A percentile compares a stretch with the other conserved stretches of the same genome.
These are phyloP conservation scores for Pararge aegeria DNA, from an alignment of 1,140 invertebrate genomes.

Conservation along the genomic window DNA sequence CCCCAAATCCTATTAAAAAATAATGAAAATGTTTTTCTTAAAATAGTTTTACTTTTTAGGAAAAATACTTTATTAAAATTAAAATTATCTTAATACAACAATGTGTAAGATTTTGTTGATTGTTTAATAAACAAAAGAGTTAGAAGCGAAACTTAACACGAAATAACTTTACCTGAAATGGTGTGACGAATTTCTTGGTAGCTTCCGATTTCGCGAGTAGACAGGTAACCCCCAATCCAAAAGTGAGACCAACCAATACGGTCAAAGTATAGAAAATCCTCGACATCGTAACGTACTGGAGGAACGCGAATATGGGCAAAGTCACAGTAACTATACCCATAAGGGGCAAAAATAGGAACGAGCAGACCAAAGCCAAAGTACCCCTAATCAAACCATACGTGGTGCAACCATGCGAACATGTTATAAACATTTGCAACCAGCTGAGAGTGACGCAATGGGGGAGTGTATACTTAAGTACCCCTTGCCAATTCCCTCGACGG, in stretches of 20 bases:
- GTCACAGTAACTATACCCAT: conserved; percentile 87
- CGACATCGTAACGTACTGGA: conserved; percentile 85
- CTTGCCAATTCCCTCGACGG: conserved; percentile 86
- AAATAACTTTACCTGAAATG: conserved; percentile 79
- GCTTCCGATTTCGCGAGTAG: conserved; percentile 81
- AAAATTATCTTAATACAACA: no score
- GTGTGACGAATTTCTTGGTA: conserved; percentile 84
- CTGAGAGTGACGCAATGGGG: conserved; percentile 92
- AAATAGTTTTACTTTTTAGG: no score
- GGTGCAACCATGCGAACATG: conserved; percentile 89
- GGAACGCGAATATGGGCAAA: conserved; percentile 85
- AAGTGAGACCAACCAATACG: conserved; percentile 79
- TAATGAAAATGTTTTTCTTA: no score
- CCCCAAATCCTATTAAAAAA: no score
- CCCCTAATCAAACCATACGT: conserved; percentile 89
- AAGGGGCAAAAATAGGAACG: conserved; percentile 88
- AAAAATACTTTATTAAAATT: no score
- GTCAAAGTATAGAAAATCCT: conserved; percentile 82
- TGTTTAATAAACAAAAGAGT: background rate
- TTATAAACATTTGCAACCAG: conserved; percentile 91
- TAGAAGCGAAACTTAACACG: background rate
- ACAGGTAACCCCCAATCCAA: conserved; percentile 82
- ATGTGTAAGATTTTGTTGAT: no score
- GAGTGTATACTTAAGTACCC: conserved; percentile 87
- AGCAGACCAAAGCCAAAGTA: conserved; percentile 87